These are phyloP conservation scores for Oreotrochilus melanogaster DNA, from an alignment of 2,113 vertebrate species.

Conservation along the genomic window DNA sequence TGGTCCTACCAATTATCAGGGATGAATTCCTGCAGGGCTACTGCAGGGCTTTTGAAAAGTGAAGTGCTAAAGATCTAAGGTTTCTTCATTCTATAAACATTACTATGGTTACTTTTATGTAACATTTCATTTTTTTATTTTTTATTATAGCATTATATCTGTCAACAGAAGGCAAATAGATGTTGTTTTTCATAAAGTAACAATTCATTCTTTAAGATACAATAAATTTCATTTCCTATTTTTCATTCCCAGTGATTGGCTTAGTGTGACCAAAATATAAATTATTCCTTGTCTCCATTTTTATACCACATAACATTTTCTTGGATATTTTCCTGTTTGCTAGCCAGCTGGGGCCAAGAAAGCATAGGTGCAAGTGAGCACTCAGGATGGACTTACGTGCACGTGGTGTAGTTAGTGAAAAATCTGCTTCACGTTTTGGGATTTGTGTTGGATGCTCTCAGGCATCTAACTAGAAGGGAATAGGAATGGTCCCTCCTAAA, in stretches of 20 bases:
- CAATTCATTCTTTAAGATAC: not conserved
- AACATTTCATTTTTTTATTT: not conserved
- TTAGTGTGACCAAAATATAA: not conserved
- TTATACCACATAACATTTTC: not conserved
- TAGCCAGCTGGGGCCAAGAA: not conserved
- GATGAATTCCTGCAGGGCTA: not conserved
- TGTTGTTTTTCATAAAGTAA: not conserved
- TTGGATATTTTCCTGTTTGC: not conserved
- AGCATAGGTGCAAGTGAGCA: not conserved
- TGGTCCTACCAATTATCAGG: not conserved
- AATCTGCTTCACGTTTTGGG: not conserved
- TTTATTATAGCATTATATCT: not conserved
- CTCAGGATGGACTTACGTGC: not conserved
- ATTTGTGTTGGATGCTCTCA: not conserved
- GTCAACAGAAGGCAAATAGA: not conserved
- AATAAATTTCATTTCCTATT: not conserved
- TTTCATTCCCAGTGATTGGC: not conserved
- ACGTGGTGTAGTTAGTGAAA: not conserved
- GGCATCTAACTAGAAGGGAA: not conserved
- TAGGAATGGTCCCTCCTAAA: not conserved
- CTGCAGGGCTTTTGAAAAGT: not conserved
- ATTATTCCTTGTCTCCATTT: not conserved
- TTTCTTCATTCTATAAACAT: constrained; percentile 30
- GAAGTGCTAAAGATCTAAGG: not conserved
- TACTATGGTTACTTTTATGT: not conserved